Conservation (phyloP, 2,888 invertebrate species). For the Netelia inedita region DNA sequence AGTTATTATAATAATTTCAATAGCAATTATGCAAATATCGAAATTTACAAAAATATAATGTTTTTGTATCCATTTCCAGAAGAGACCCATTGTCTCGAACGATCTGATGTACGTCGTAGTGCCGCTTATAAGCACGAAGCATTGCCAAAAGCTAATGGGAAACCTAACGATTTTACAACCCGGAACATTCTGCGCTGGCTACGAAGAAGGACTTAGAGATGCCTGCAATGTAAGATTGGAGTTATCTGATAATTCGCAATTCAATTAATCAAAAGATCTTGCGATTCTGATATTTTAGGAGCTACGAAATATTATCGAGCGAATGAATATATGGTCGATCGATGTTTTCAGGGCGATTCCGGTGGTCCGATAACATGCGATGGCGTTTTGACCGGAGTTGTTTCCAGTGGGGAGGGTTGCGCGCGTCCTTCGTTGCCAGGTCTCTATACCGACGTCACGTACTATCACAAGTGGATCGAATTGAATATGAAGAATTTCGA, state of each 20-base stretch:
- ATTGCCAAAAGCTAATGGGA: conserved; percentile 73
- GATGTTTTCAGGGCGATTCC: conserved; percentile 80
- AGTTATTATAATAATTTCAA: conserved; percentile 54
- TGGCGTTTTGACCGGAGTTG: conserved; percentile 76
- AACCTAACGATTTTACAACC: neutral
- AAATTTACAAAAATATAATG: neutral
- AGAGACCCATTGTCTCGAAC: conserved; percentile 62
- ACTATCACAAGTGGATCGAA: conserved; percentile 76
- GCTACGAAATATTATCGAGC: neutral
- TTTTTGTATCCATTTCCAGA: conserved; percentile 57
- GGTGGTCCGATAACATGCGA: conserved; percentile 81
- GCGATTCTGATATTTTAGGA: neutral
- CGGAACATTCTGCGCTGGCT: conserved; percentile 80
- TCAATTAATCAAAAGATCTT: neutral
- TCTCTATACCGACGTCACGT: conserved; percentile 77
- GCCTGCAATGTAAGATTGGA: conserved; percentile 78
- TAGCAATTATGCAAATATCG: neutral
- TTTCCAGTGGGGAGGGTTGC: conserved; percentile 81
- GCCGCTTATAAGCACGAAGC: conserved; percentile 70
- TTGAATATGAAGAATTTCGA: conserved; percentile 53
- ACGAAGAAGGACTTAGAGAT: conserved; percentile 77
- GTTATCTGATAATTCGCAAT: neutral
- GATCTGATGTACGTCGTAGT: conserved; percentile 78
- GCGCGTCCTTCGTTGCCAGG: conserved; percentile 78
- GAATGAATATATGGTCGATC: neutral